A percentile compares a stretch with the other conserved stretches of the same genome.
phyloP scores from a whole-genome alignment of 1,140 invertebrate genomes.

The Physella acuta region DNA sequence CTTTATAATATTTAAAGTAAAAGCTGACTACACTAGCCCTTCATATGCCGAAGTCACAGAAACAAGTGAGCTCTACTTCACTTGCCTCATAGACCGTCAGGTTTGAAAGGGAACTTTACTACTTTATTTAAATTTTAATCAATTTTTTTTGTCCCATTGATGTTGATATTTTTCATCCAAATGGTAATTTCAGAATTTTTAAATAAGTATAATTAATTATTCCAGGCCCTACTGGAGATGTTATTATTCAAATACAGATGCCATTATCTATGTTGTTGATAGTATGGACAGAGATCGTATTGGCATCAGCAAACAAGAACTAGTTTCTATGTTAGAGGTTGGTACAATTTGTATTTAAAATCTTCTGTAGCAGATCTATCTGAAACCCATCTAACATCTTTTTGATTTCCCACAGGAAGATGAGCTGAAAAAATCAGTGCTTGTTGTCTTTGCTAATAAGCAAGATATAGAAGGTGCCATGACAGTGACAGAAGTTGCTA shows the following conservation, averaged over 20 bases:
- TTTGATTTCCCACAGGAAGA: constrained; percentile 75
- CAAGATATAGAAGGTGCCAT: constrained; percentile 98
- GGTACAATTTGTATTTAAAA: constrained; percentile 23
- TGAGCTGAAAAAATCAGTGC: constrained; percentile 89
- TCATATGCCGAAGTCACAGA: too few species aligned
- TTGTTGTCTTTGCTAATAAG: constrained; percentile 98
- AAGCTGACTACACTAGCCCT: too few species aligned
- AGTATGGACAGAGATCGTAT: constrained; percentile 97
- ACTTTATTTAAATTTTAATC: too few species aligned
- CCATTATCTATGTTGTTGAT: constrained; percentile 99
- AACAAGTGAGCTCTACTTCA: too few species aligned
- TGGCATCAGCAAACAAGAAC: constrained; percentile 97
- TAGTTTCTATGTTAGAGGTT: constrained; percentile 94
- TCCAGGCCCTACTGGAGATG: constrained; percentile 98
- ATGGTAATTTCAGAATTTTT: neutral
- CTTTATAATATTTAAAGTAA: too few species aligned
- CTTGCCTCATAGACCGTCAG: too few species aligned
- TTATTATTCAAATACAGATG: constrained; percentile 99
- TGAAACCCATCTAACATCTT: neutral
- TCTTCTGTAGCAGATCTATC: neutral
- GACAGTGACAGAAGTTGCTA: constrained; percentile 93
- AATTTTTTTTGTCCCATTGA: neutral
- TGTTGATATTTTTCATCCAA: neutral
- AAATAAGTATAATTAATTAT: constrained; percentile 42
- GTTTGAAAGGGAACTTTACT: too few species aligned